Percentiles rank a stretch among this genome's conserved stretches.
Evolutionary conservation across 2,888 invertebrate species (phyloP).

Genomic region (Neoitamus cyanurus): DNA sequence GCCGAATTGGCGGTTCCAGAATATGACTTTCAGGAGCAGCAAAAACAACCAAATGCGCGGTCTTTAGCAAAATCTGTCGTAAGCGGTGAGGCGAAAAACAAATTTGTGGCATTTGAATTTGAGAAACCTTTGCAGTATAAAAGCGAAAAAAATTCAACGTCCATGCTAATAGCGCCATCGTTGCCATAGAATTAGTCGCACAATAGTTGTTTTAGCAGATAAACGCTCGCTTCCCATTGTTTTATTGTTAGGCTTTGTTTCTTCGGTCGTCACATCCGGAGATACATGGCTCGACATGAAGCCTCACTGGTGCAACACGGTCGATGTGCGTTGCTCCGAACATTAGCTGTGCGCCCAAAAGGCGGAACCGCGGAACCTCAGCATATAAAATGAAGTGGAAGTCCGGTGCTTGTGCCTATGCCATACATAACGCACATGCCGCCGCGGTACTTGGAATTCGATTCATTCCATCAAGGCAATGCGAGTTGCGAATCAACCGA

Average conservation of each 20-base stretch:
- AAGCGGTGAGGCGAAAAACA: neutral
- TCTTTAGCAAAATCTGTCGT: neutral
- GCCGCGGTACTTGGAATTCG: neutral
- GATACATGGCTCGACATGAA: neutral
- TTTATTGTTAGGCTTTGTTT: neutral
- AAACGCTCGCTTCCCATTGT: neutral
- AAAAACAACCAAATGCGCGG: neutral
- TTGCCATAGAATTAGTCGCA: neutral
- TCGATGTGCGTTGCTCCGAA: neutral
- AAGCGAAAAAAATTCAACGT: neutral
- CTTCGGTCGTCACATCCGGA: neutral
- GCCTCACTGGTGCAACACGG: neutral
- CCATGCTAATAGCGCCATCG: neutral
- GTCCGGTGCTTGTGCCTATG: neutral
- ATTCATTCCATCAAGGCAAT: neutral
- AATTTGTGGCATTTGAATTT: neutral
- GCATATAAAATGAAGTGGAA: neutral
- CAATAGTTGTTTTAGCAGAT: neutral
- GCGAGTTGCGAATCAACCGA: neutral
- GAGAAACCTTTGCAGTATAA: neutral
- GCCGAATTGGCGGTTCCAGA: neutral
- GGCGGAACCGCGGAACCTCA: neutral
- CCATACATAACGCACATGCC: neutral
- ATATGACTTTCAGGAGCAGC: neutral
- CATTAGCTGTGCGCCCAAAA: neutral